These are phyloP conservation scores for Hyles euphorbiae DNA, from an alignment of 1,140 invertebrate genomes.

Conservation along the genomic window DNA sequence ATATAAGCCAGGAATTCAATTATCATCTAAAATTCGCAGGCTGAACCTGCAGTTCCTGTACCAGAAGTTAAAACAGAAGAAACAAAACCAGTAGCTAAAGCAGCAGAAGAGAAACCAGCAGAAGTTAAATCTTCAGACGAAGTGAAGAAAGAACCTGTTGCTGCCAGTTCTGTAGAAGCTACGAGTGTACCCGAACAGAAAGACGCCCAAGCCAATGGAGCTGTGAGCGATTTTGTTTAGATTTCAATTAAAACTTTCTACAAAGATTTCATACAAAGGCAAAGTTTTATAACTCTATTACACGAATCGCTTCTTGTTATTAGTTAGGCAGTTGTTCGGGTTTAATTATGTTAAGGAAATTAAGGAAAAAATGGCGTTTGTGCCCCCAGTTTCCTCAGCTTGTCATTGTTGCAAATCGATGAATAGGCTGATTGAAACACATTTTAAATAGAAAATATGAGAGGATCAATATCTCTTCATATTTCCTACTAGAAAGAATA, in stretches of 20 bases:
- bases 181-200: conserved; percentile 4
- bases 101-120: conserved; percentile 1
- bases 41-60: conserved; percentile 2
- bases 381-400: neutral
- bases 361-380: neutral
- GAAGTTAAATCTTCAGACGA: conserved; percentile 6
- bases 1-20: too few relatives aligned
- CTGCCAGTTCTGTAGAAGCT: conserved; percentile 4
- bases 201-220: conserved; percentile 11
- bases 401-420: too few relatives aligned
- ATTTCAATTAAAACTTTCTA: too few relatives aligned
- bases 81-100: conserved; percentile 4
- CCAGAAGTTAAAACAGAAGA: conserved; percentile 8
- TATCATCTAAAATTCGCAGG: neutral
- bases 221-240: conserved; percentile 11
- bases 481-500: too few relatives aligned
- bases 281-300: too few relatives aligned
- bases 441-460: too few relatives aligned
- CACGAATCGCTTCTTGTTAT: too few relatives aligned
- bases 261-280: too few relatives aligned
- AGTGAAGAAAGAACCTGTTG: conserved; percentile 1
- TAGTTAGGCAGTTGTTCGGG: neutral
- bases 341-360: neutral
- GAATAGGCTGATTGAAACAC: too few relatives aligned
- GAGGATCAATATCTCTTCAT: too few relatives aligned